A percentile compares a stretch with the other conserved stretches of the same genome.
Conservation (phyloP, 2,113 vertebrate species). For the Tricholaema leucomelas region DNA sequence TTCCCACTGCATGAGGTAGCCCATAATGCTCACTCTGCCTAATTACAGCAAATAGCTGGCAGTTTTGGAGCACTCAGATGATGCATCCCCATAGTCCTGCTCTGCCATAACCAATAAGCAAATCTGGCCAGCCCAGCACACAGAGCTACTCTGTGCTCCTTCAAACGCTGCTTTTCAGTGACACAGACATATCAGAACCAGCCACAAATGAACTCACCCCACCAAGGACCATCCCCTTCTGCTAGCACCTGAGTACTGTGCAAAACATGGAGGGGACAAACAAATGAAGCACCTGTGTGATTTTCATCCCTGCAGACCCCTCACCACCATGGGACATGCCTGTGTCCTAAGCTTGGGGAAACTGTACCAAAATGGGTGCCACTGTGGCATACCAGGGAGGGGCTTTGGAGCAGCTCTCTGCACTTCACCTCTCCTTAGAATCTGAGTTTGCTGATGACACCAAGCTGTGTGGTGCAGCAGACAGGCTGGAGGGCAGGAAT, state of each 20-base stretch:
- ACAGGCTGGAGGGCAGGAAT: no score
- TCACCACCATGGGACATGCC: fast-evolving
- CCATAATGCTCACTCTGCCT: background rate
- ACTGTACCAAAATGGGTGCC: background rate
- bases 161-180: background rate
- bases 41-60: background rate
- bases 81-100: background rate
- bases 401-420: background rate
- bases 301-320: background rate
- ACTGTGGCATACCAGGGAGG: background rate
- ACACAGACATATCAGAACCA: background rate
- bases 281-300: background rate
- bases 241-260: fast-evolving
- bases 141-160: background rate
- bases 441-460: no score
- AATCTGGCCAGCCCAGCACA: background rate
- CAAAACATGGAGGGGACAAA: background rate
- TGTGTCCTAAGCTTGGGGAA: background rate
- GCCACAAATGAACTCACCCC: background rate
- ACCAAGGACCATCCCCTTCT: fast-evolving
- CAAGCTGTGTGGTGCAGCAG: no score
- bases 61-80: background rate
- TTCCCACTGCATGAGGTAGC: background rate
- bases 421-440: background rate
- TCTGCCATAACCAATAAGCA: background rate